A percentile compares a stretch with the other conserved stretches of the same genome.
phyloP scores from a whole-genome alignment of 2,113 vertebrate genomes.

The Willisornis vidua region DNA sequence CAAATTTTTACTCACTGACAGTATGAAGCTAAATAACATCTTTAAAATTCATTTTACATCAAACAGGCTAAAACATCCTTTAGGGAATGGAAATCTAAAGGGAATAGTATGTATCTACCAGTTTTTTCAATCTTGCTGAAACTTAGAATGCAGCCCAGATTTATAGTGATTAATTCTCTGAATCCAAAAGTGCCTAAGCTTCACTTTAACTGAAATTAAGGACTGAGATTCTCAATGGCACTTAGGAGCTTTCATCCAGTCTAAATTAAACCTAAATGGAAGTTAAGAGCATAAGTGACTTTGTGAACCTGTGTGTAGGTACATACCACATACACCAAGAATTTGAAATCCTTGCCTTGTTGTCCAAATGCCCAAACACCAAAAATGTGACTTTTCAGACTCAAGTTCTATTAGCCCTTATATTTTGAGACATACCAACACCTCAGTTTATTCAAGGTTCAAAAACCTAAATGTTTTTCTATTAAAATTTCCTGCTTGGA shows the following conservation, averaged over 20 bases:
- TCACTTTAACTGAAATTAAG: not conserved
- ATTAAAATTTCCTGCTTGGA: not conserved
- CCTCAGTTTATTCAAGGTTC: not conserved
- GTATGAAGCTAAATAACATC: not conserved
- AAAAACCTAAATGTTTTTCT: not conserved
- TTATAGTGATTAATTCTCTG: not conserved
- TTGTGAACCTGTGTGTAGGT: not conserved
- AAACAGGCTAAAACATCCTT: not conserved
- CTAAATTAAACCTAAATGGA: not conserved
- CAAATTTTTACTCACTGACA: not conserved
- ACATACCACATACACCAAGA: not conserved
- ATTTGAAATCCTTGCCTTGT: not conserved
- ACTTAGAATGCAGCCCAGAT: constrained; percentile 9
- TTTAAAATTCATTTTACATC: not conserved
- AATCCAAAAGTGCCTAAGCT: not conserved
- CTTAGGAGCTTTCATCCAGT: not conserved
- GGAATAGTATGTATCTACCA: not conserved
- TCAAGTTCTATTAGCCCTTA: not conserved
- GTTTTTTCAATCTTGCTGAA: not conserved
- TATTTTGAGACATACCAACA: not conserved
- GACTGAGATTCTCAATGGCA: not conserved
- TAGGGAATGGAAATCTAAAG: not conserved
- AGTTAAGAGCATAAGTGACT: not conserved
- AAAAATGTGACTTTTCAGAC: not conserved
- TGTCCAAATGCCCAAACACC: not conserved